Evolutionary conservation across 2,797 vertebrate species (phyloP).

Genomic region (Natrix natrix): DNA sequence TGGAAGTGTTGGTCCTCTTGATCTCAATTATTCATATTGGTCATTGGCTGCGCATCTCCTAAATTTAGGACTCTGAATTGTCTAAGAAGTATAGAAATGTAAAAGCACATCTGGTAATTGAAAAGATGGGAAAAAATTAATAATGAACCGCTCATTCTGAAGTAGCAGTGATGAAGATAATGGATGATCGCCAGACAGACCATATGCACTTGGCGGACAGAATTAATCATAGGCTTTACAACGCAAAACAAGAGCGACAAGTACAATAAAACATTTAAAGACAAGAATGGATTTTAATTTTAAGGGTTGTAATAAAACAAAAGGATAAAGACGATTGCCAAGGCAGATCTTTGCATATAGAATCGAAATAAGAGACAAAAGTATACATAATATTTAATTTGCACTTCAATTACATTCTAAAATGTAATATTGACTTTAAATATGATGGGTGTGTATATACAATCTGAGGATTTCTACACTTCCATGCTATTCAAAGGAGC

Average conservation of each 20-base stretch:
- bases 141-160: slow-evolving; percentile 70
- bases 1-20: slow-evolving; percentile 17
- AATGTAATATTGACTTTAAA: slow-evolving; percentile 68
- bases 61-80: slow-evolving; percentile 51
- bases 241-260: slow-evolving; percentile 63
- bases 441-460: slow-evolving; percentile 33
- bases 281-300: slow-evolving; percentile 72
- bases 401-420: slow-evolving; percentile 54
- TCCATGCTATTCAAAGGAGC: slow-evolving; percentile 52
- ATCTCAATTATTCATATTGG: slow-evolving; percentile 53
- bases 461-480: slow-evolving; percentile 31
- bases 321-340: slow-evolving; percentile 65
- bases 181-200: slow-evolving; percentile 70
- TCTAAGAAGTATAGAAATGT: slow-evolving; percentile 49
- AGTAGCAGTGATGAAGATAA: slow-evolving; percentile 65
- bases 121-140: slow-evolving; percentile 67
- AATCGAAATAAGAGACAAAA: slow-evolving; percentile 67
- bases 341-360: slow-evolving; percentile 55
- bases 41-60: slow-evolving; percentile 39
- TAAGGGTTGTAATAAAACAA: slow-evolving; percentile 67
- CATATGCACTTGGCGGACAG: slow-evolving; percentile 70
- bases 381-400: slow-evolving; percentile 74
- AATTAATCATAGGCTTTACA: slow-evolving; percentile 62
- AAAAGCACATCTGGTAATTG: slow-evolving; percentile 72
- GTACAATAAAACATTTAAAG: slow-evolving; percentile 67